A percentile compares a stretch with the other conserved stretches of the same genome.
Evolutionary conservation across 2,797 vertebrate genomes (phyloP).

Genomic region (Rhyacichthys aspro): DNA sequence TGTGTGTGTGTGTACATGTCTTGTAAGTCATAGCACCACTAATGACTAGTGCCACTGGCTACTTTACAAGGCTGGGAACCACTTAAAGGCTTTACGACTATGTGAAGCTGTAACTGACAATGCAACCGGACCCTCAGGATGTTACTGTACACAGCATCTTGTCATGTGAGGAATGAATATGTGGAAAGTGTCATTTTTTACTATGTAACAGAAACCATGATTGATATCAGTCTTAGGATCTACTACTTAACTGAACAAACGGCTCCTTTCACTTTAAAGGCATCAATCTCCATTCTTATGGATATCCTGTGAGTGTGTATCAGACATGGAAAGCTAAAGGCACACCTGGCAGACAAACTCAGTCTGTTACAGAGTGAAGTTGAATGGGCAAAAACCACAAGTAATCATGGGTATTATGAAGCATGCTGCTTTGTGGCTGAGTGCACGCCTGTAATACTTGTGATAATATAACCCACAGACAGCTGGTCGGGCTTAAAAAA

Average conservation of each 20-base stretch:
- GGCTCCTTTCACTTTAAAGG: constrained; percentile 27
- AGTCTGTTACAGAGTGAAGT: constrained; percentile 37
- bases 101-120: constrained; percentile 57
- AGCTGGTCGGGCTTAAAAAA: constrained; percentile 75
- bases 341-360: constrained; percentile 63
- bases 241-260: constrained; percentile 24
- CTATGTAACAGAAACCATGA: constrained; percentile 6
- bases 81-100: constrained; percentile 57
- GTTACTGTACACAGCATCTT: constrained; percentile 22
- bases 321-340: constrained; percentile 39
- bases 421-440: constrained; percentile 61
- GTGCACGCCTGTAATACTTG: constrained; percentile 50
- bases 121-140: constrained; percentile 40
- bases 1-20: constrained; percentile 25
- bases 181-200: constrained; percentile 4
- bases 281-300: constrained; percentile 18
- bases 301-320: constrained; percentile 19
- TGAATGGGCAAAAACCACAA: constrained; percentile 75
- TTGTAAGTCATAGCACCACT: constrained; percentile 51
- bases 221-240: constrained; percentile 29
- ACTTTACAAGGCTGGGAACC: constrained; percentile 70
- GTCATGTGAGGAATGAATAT: constrained; percentile 7
- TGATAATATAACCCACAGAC: constrained; percentile 67
- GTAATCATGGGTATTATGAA: constrained; percentile 72
- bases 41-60: constrained; percentile 72